Conservation (phyloP, 1,140 invertebrate genomes). For the Zaprionus tsacasi region DNA sequence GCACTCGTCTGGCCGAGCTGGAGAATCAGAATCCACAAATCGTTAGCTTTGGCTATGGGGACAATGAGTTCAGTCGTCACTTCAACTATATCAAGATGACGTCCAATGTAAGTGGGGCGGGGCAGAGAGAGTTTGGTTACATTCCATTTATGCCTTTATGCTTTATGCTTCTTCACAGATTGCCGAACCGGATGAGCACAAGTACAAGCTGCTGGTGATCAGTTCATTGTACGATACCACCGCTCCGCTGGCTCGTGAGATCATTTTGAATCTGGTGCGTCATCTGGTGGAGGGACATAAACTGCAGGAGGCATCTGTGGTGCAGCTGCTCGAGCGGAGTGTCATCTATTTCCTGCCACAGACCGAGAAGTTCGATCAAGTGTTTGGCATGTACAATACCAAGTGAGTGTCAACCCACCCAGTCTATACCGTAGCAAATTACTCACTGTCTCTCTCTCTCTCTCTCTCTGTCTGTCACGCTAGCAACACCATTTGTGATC, state of each 20-base stretch:
- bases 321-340: slow-evolving; percentile 88
- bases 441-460: too few relatives aligned
- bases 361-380: slow-evolving; percentile 55
- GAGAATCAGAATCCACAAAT: slow-evolving; percentile 85
- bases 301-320: slow-evolving; percentile 87
- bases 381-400: slow-evolving; percentile 68
- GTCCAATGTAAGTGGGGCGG: slow-evolving; percentile 66
- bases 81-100: slow-evolving; percentile 81
- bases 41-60: slow-evolving; percentile 77
- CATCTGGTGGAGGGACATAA: slow-evolving; percentile 91
- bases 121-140: too few relatives aligned
- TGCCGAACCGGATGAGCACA: slow-evolving; percentile 90
- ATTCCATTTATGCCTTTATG: background rate
- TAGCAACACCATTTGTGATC: slow-evolving; percentile 72
- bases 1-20: slow-evolving; percentile 87
- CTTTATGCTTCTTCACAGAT: slow-evolving; percentile 85
- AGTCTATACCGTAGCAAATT: too few relatives aligned
- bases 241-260: slow-evolving; percentile 93
- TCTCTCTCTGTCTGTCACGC: too few relatives aligned
- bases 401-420: slow-evolving; percentile 53
- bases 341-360: slow-evolving; percentile 92
- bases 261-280: slow-evolving; percentile 91
- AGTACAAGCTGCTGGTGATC: slow-evolving; percentile 92
- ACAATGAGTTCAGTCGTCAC: slow-evolving; percentile 74
- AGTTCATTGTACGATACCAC: slow-evolving; percentile 92